Evolutionary conservation across 2,888 invertebrate species (phyloP), one percentile per base, ranked within the genome.

Genomic region (Euphydryas editha): DNA sequence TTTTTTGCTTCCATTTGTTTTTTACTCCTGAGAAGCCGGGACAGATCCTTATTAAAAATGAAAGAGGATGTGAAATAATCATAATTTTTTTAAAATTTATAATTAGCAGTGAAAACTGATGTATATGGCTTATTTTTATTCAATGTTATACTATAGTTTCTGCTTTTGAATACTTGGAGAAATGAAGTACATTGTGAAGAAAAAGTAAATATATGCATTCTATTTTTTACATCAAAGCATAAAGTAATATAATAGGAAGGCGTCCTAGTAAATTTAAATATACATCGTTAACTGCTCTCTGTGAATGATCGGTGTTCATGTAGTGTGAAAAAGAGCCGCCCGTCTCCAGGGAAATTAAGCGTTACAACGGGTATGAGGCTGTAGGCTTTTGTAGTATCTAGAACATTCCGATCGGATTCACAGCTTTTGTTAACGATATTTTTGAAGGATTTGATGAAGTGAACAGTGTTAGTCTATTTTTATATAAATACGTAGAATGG

Each of bases 331-430:
- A 69, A 67, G 64, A 51, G 59, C 51, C 56, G 65, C 44, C 21
- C 24, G 46, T 61, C 73, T 68, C 74, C n/a, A 30, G 72, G 74
- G 74, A 73, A 74, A 72, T 73, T 71, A 74, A n/a, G 30, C 60
- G 62, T 65, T 62, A 47, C 36, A 59, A 18, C 49, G 15, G 47
- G 10, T 18, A 24, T 8, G n/a, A n/a, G n/a, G 15, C 13, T 24
- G 60, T 54, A 67, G 61, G 67, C 59, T 61, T 62, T 64, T 47
- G 18, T 20, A 11, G 13, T 13, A 55, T 46, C 54, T 62, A 56
- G 58, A 36, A 55, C 24, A 59, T 59, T 61, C 54, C 57, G 54
- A 61, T 63, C 37, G 47, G 57, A 46, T 60, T 39, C 21, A 30
- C 59, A 54, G 37, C 54, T 59, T 64, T 59, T 17, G 46, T 59